These are phyloP conservation scores for Pseudachorutes palmiensis DNA, from an alignment of 1,140 invertebrate species.

Conservation along the genomic window DNA sequence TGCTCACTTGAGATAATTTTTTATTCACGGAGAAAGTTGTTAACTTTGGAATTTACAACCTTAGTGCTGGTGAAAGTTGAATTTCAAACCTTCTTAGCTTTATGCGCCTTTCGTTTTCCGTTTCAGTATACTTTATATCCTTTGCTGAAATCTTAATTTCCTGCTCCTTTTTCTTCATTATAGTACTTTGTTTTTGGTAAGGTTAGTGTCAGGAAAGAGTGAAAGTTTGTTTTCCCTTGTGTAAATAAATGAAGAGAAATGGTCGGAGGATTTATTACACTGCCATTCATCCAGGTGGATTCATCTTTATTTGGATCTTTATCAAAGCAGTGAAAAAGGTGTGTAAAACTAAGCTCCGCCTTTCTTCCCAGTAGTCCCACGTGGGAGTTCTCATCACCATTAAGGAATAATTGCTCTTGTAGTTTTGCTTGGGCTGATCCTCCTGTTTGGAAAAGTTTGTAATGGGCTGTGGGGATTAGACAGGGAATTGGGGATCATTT, in stretches of 20 bases:
- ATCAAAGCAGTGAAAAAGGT: not conserved
- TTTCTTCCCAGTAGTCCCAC: not conserved
- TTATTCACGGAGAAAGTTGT: too few relatives aligned
- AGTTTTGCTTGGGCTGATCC: not conserved
- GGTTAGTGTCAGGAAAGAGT: not conserved
- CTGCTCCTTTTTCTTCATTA: conserved; percentile 9
- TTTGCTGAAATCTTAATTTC: not conserved
- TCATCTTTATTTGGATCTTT: not conserved
- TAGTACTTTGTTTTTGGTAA: not conserved
- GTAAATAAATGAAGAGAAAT: conserved; percentile 14
- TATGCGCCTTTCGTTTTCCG: too few relatives aligned
- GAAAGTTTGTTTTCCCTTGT: conserved; percentile 8
- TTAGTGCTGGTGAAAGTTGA: not conserved
- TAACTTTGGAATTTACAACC: too few relatives aligned
- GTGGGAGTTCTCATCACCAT: conserved; percentile 8
- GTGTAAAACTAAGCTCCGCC: not conserved
- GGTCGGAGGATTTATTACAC: not conserved
- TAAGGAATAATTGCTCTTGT: conserved; percentile 8
- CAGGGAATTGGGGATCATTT: conserved; percentile 4
- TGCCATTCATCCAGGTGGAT: conserved; percentile 13
- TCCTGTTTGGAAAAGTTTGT: conserved; percentile 9
- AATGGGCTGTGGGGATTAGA: not conserved
- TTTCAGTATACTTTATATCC: too few relatives aligned
- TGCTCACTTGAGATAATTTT: too few relatives aligned
- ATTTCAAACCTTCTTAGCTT: not conserved